Conservation (phyloP, 2,888 invertebrate genomes). For the Drosophila demipolita region DNA sequence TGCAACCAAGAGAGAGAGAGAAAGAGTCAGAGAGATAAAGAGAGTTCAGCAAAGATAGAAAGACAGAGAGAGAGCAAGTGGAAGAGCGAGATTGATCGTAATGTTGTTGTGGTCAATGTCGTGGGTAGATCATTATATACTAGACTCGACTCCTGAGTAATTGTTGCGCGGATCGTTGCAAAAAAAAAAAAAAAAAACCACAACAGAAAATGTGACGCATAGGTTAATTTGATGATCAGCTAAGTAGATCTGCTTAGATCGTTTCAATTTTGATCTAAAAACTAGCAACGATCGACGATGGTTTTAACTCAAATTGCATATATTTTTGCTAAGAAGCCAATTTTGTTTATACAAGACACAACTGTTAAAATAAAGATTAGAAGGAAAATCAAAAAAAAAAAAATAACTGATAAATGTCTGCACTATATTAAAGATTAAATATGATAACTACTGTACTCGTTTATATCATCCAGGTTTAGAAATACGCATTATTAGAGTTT, state of each 20-base stretch:
- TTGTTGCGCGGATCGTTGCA: constrained; percentile 11
- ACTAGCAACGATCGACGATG: background rate
- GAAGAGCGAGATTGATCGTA: constrained; percentile 11
- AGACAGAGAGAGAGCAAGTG: background rate
- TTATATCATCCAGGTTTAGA: background rate
- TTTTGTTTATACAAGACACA: background rate
- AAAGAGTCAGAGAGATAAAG: constrained; percentile 2
- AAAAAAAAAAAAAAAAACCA: background rate
- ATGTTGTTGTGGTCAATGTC: constrained; percentile 20
- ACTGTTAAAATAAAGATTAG: background rate
- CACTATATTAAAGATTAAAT: background rate
- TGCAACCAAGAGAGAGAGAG: constrained; percentile 85
- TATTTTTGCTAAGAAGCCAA: background rate
- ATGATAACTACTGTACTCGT: background rate
- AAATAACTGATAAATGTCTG: background rate
- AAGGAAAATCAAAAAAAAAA: background rate
- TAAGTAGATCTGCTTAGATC: background rate
- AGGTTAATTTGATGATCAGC: constrained; percentile 2
- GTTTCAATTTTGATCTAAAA: background rate
- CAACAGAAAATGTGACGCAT: constrained; percentile 35
- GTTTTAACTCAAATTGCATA: background rate
- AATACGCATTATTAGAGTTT: background rate
- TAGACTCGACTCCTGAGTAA: constrained; percentile 26
- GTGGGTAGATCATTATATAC: constrained; percentile 31
- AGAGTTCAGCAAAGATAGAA: constrained; percentile 1